A percentile compares a stretch with the other conserved stretches of the same genome.
phyloP scores from a whole-genome alignment of 2,888 invertebrate genomes.

The Lasioglossum zephyrum region DNA sequence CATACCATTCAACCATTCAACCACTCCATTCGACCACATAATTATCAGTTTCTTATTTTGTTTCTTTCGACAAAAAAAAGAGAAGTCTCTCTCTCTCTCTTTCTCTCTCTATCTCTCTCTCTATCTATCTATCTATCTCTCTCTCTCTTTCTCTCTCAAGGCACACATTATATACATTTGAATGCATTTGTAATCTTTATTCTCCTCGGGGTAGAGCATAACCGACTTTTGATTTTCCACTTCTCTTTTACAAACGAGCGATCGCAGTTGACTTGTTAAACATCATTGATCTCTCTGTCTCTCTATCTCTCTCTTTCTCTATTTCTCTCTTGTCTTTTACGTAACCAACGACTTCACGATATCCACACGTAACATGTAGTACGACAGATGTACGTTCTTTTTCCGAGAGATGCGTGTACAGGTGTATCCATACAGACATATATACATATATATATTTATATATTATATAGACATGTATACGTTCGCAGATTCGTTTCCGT shows the following conservation, averaged over 20 bases:
- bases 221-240: constrained; percentile 28
- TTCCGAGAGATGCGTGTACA: neutral
- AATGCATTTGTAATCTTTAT: constrained; percentile 53
- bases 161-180: constrained; percentile 48
- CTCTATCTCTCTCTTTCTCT: neutral
- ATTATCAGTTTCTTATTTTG: constrained; percentile 61
- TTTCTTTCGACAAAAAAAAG: constrained; percentile 20
- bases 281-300: neutral
- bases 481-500: neutral
- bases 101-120: neutral
- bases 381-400: neutral
- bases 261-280: constrained; percentile 11
- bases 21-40: constrained; percentile 74
- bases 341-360: neutral
- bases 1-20: constrained; percentile 79
- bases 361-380: neutral
- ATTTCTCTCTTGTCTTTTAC: neutral
- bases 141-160: neutral
- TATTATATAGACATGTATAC: neutral
- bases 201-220: constrained; percentile 48
- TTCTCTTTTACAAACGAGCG: neutral
- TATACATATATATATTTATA: neutral
- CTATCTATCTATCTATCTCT: neutral
- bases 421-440: neutral
- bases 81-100: constrained; percentile 14